phyloP scores from a whole-genome alignment of 2,113 vertebrate species.

The Gobius niger region DNA sequence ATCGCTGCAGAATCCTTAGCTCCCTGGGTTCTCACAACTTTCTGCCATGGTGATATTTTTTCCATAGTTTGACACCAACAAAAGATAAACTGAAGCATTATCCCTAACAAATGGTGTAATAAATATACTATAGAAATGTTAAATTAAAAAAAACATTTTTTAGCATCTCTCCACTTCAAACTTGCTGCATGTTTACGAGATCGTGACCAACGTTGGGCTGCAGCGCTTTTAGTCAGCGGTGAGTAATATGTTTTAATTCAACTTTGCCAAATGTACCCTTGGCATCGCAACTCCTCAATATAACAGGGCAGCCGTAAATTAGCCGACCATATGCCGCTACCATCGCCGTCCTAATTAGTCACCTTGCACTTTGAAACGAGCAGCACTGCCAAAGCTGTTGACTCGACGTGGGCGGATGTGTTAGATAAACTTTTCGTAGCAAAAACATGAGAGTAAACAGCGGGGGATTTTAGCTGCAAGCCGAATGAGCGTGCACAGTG shows the following conservation, averaged over 20 bases:
- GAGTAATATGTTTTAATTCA: neutral
- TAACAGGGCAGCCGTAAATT: constrained; percentile 5
- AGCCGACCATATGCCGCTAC: constrained; percentile 1
- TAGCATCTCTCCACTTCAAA: neutral
- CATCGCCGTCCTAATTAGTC: constrained; percentile 12
- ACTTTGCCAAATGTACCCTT: neutral
- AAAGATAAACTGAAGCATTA: too few relatives aligned
- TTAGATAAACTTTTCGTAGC: neutral
- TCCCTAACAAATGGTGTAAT: too few relatives aligned
- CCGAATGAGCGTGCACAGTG: neutral
- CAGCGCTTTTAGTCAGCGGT: neutral
- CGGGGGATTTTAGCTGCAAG: neutral
- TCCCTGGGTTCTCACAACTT: too few relatives aligned
- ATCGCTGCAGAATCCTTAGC: too few relatives aligned
- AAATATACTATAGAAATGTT: too few relatives aligned
- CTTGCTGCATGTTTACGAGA: neutral
- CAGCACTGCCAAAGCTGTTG: neutral
- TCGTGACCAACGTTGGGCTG: neutral
- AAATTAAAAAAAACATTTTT: too few relatives aligned
- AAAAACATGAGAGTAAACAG: neutral
- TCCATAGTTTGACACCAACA: neutral
- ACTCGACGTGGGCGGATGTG: constrained; percentile 6
- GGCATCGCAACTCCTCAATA: neutral
- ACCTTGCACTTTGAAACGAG: constrained; percentile 5
- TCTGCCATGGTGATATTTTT: neutral